Conservation (phyloP, 2,113 vertebrate genomes). For the Megaceryle maxima region DNA sequence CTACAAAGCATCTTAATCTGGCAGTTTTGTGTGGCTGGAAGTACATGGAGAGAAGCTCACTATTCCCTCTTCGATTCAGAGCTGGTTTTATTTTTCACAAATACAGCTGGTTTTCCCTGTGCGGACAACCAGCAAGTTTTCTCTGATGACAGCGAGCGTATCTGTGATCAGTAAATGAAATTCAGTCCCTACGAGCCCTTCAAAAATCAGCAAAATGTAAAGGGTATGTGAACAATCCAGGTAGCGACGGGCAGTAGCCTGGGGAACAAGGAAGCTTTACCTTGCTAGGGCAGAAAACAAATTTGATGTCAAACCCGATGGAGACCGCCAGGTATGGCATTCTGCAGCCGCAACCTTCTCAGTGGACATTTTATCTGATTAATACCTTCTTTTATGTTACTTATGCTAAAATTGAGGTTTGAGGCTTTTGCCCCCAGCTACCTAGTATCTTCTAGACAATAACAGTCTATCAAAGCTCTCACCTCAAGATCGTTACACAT, state of each 20-base stretch:
- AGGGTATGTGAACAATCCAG: fast-evolving
- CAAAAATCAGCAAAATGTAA: not conserved
- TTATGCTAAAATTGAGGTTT: not conserved
- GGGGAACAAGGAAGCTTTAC: not conserved
- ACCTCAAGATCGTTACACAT: not conserved
- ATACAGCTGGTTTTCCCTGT: not conserved
- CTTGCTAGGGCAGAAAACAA: not conserved
- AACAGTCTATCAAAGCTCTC: not conserved
- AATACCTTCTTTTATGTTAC: not conserved
- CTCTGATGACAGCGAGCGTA: not conserved
- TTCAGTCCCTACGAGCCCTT: not conserved
- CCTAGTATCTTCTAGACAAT: not conserved
- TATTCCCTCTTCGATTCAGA: not conserved
- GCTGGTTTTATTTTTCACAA: not conserved
- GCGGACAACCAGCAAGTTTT: not conserved
- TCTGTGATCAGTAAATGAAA: not conserved
- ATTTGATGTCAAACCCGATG: not conserved
- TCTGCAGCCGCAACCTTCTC: not conserved
- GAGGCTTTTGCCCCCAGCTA: not conserved
- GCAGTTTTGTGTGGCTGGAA: not conserved
- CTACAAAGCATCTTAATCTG: not conserved
- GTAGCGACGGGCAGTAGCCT: not conserved
- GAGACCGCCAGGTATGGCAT: not conserved
- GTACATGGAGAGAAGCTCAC: not conserved
- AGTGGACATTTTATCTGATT: not conserved